These are phyloP conservation scores for Callaeas wilsoni DNA, from an alignment of 2,113 vertebrate species.

Conservation along the genomic window DNA sequence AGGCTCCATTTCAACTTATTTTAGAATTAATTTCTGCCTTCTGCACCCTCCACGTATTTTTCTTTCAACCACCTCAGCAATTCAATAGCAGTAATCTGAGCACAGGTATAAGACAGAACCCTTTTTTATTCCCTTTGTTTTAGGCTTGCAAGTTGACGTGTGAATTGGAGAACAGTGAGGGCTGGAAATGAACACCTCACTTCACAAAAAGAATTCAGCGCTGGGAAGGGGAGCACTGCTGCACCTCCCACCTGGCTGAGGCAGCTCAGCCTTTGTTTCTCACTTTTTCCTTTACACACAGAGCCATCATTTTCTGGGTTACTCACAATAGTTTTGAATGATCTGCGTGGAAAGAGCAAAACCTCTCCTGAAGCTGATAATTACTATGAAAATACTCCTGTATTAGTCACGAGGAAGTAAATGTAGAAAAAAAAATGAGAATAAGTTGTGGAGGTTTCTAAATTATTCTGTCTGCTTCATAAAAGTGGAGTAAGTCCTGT, in stretches of 20 bases:
- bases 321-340: not conserved
- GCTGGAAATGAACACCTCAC: not conserved
- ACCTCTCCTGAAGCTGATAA: not conserved
- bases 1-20: not conserved
- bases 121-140: not conserved
- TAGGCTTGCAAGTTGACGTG: not conserved
- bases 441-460: not conserved
- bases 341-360: not conserved
- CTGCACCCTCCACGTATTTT: not conserved
- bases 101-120: not conserved
- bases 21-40: not conserved
- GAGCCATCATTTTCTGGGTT: not conserved
- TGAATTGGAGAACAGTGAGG: not conserved
- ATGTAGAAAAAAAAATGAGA: not conserved
- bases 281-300: not conserved
- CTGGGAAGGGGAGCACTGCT: not conserved
- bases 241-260: not conserved
- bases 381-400: not conserved
- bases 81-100: not conserved
- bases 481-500: not conserved
- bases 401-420: not conserved
- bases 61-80: not conserved
- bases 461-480: not conserved
- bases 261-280: not conserved
- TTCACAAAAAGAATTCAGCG: not conserved